Evolutionary conservation across 2,888 invertebrate species (phyloP).

Genomic region (Andrena flavipes): DNA sequence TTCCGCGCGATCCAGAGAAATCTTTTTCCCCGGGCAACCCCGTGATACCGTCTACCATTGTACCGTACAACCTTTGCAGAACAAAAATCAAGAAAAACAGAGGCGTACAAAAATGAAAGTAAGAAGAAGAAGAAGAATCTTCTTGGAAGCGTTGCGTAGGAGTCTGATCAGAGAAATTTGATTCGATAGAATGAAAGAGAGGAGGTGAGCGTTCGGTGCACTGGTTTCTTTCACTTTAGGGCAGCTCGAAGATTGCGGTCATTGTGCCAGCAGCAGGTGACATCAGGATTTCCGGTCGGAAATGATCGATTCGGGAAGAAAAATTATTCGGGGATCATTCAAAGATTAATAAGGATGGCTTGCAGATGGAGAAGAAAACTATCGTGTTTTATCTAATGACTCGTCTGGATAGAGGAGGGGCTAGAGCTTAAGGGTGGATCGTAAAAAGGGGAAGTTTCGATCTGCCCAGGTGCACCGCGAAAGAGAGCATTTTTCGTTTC

Average conservation of each 20-base stretch:
- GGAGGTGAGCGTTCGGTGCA: background rate
- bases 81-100: background rate
- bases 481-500: slow-evolving; percentile 38
- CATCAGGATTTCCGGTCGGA: slow-evolving; percentile 33
- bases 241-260: slow-evolving; percentile 39
- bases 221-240: background rate
- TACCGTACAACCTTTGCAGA: slow-evolving; percentile 21
- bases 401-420: background rate
- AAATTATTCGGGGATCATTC: background rate
- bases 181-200: background rate
- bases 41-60: slow-evolving; percentile 41
- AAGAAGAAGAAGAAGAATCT: slow-evolving; percentile 3
- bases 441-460: slow-evolving; percentile 2
- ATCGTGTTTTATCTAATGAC: background rate
- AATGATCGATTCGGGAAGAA: background rate
- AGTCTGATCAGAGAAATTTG: background rate
- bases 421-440: background rate
- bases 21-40: background rate
- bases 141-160: background rate
- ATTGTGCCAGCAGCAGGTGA: slow-evolving; percentile 49
- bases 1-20: slow-evolving; percentile 9
- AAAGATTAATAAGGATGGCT: background rate
- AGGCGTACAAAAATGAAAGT: background rate
- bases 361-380: background rate
- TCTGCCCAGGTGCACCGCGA: slow-evolving; percentile 40